These are phyloP conservation scores for Xenopus laevis DNA, from an alignment of 2,113 vertebrate genomes.

Conservation along the genomic window DNA sequence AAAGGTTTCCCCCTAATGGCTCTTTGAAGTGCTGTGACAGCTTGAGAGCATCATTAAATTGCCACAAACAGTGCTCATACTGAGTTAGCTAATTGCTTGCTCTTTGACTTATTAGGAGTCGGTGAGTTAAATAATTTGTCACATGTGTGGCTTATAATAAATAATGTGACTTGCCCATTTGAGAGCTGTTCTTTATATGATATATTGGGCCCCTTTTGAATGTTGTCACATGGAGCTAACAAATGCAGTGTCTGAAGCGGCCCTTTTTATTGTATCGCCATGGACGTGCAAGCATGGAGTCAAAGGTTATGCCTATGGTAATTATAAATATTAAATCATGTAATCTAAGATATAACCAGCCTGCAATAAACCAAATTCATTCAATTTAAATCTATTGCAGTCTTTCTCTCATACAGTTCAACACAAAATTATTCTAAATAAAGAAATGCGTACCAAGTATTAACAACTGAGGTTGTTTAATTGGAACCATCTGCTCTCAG, in stretches of 20 bases:
- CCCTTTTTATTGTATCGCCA: constrained; percentile 2
- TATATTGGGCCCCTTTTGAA: constrained; percentile 73
- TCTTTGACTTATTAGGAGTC: constrained; percentile 93
- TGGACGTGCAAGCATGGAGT: background rate
- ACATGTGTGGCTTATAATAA: constrained; percentile 86
- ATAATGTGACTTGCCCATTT: constrained; percentile 75
- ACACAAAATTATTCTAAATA: constrained; percentile 4
- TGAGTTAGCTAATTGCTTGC: constrained; percentile 93
- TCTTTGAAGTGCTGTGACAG: constrained; percentile 75
- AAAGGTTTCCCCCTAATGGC: constrained; percentile 63
- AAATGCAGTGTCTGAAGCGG: constrained; percentile 48
- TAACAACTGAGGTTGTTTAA: background rate
- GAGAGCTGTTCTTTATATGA: constrained; percentile 66
- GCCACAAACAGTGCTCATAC: constrained; percentile 79
- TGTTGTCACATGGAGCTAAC: constrained; percentile 64
- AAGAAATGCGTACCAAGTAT: constrained; percentile 5
- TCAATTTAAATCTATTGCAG: background rate
- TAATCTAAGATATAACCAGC: background rate
- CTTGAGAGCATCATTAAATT: constrained; percentile 88
- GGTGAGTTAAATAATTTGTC: constrained; percentile 93
- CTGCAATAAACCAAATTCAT: background rate
- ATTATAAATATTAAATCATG: background rate
- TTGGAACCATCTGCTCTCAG: constrained; percentile 9
- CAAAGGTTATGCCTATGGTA: background rate
- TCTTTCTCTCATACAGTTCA: background rate